These are phyloP conservation scores for Clunio marinus DNA, from an alignment of 2,888 invertebrate genomes.

Conservation along the genomic window DNA sequence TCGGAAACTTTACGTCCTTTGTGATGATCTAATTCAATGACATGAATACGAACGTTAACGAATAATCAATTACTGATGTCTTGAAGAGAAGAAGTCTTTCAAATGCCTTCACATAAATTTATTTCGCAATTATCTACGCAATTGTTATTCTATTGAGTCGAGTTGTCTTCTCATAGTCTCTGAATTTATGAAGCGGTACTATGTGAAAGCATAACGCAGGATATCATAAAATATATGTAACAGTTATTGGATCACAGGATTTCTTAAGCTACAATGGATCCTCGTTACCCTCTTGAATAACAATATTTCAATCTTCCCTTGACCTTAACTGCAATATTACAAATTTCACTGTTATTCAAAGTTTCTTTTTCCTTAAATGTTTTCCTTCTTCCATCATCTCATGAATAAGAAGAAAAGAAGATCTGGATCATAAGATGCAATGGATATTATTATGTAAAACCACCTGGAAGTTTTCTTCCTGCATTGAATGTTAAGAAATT, in stretches of 20 bases:
- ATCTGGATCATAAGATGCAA: slow-evolving; percentile 9
- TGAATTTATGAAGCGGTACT: background rate
- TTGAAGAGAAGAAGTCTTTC: background rate
- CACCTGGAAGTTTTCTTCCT: background rate
- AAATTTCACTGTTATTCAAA: background rate
- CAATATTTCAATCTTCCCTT: slow-evolving; percentile 21
- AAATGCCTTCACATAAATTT: slow-evolving; percentile 30
- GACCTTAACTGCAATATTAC: slow-evolving; percentile 13
- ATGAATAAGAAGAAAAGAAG: slow-evolving; percentile 9
- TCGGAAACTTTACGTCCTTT: background rate
- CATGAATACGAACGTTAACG: slow-evolving; percentile 13
- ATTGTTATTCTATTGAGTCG: slow-evolving; percentile 32
- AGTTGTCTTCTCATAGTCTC: background rate
- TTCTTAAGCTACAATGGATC: slow-evolving; percentile 14
- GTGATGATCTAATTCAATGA: background rate
- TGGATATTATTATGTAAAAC: background rate
- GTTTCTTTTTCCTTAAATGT: background rate
- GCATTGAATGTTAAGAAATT: background rate
- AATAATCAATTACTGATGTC: slow-evolving; percentile 25
- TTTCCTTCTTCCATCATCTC: slow-evolving; percentile 3
- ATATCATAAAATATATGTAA: slow-evolving; percentile 13
- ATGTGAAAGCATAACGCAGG: background rate
- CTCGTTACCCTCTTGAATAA: slow-evolving; percentile 36
- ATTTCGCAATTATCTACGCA: slow-evolving; percentile 36
- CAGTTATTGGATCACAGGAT: slow-evolving; percentile 1